Evolutionary conservation across 2,888 invertebrate species (phyloP).

Genomic region (Steromphala cineraria): DNA sequence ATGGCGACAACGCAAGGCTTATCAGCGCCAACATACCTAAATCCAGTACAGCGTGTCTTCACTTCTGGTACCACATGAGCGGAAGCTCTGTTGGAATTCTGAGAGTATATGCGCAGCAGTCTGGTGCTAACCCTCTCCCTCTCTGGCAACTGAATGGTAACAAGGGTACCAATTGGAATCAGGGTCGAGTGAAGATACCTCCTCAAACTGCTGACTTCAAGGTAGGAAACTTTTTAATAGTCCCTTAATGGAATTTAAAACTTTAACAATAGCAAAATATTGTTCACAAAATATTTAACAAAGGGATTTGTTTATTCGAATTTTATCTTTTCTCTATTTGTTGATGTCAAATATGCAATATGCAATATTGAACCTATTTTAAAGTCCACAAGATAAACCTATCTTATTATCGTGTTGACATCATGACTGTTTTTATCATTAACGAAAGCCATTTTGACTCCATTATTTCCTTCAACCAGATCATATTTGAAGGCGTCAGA

Average conservation of each 20-base stretch:
- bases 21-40: slow-evolving; percentile 39
- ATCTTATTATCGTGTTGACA: too few relatives aligned
- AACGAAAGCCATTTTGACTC: too few relatives aligned
- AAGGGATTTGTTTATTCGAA: too few relatives aligned
- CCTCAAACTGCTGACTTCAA: slow-evolving; percentile 46
- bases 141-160: slow-evolving; percentile 57
- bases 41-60: slow-evolving; percentile 49
- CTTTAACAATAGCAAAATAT: too few relatives aligned
- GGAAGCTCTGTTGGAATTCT: slow-evolving; percentile 58
- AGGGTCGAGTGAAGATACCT: slow-evolving; percentile 51
- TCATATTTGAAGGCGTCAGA: slow-evolving; percentile 67
- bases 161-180: slow-evolving; percentile 45
- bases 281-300: too few relatives aligned
- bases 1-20: slow-evolving; percentile 79
- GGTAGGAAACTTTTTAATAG: slow-evolving; percentile 33
- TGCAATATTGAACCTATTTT: too few relatives aligned
- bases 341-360: too few relatives aligned
- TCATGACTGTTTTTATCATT: too few relatives aligned
- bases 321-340: too few relatives aligned
- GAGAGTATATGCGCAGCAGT: slow-evolving; percentile 53
- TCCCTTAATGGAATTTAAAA: too few relatives aligned
- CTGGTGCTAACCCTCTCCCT: slow-evolving; percentile 46
- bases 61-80: slow-evolving; percentile 72
- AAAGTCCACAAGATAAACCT: too few relatives aligned
- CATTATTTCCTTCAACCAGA: slow-evolving; percentile 37